Evolutionary conservation across 2,888 invertebrate genomes (phyloP), one percentile per base, ranked within the genome.

Genomic region (Phyto melanocephala): DNA sequence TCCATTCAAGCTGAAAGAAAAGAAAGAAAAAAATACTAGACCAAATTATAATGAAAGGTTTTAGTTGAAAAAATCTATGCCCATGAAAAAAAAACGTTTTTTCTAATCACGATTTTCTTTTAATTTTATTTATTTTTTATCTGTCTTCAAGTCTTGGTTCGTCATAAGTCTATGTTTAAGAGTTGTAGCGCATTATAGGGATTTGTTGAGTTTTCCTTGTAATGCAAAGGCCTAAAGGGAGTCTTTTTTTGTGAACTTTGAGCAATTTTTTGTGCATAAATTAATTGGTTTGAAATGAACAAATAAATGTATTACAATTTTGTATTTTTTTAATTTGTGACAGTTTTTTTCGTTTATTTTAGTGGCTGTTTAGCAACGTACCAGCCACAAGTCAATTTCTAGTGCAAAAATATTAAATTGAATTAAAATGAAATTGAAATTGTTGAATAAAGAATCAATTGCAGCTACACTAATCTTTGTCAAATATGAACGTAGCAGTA

Each of bases 341-440:
- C 54, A 56, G 35, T 37, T 50, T 71, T 63, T 60, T 33, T n/a
- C n/a, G 2, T 17, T 7, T 37, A 13, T 37, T 62, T 33, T 45
- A 8, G 2, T 45, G 45, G 11, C 28, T 42, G 60, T 22, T 17
- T 62, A 33, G 24, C 54, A 42, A 76, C 70, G 52, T 75, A 65
- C 15, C 42, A 28, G 75, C 63, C 80, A 76, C 80, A 65, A 80
- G 75, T 52, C 75, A 80, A 80, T 76, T 65, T 80, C 80, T 71
- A 70, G 75, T 65, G 20, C 17, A 15, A 22, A 28, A 11, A 15
- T 22, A 50, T 17, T 1, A 11, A 50, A 40, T 28, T 17, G 7
- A n/a, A n/a, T n/a, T n/a, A n/a, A n/a, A n/a, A n/a, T n/a, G n/a
- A n/a, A n/a, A n/a, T n/a, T n/a, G n/a, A n/a, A n/a, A n/a, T n/a